Conservation (phyloP, 2,888 invertebrate genomes). For the Apotomis capreana region DNA sequence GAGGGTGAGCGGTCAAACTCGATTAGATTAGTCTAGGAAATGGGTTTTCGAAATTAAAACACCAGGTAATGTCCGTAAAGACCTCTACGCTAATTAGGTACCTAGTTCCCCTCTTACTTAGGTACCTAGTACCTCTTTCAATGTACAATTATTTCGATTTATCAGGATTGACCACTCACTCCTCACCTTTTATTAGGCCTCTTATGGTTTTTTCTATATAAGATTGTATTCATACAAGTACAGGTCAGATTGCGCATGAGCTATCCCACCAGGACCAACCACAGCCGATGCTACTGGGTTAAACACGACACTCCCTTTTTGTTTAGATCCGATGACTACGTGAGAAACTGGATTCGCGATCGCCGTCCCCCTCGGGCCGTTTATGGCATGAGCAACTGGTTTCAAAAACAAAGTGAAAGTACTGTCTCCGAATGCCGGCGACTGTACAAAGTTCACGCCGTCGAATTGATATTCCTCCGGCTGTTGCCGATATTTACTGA, state of each 20-base stretch:
- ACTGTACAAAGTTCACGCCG: slow-evolving; percentile 61
- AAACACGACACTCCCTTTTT: slow-evolving; percentile 85
- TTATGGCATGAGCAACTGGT: slow-evolving; percentile 86
- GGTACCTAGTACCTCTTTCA: no score
- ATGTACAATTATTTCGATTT: no score
- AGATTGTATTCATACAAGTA: slow-evolving; percentile 75
- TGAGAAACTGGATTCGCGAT: slow-evolving; percentile 87
- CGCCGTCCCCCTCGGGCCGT: slow-evolving; percentile 86
- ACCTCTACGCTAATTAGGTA: no score
- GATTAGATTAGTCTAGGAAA: no score
- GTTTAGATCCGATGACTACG: slow-evolving; percentile 85
- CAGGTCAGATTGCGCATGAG: slow-evolving; percentile 89
- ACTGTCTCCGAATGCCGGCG: slow-evolving; percentile 53
- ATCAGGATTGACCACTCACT: no score
- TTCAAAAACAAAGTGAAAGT: slow-evolving; percentile 74
- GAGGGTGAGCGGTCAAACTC: no score
- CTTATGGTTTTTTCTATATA: slow-evolving; percentile 1
- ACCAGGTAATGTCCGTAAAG: no score
- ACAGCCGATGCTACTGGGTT: slow-evolving; percentile 88
- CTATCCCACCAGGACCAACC: slow-evolving; percentile 89
- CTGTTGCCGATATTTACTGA: slow-evolving; percentile 19
- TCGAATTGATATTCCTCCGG: slow-evolving; percentile 65
- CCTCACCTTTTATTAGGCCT: neutral
- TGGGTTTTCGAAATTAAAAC: no score
- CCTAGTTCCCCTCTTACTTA: no score